Percentiles rank a stretch among this genome's conserved stretches.
Conservation (phyloP, 2,888 invertebrate species). For the Philereme vetulata region DNA sequence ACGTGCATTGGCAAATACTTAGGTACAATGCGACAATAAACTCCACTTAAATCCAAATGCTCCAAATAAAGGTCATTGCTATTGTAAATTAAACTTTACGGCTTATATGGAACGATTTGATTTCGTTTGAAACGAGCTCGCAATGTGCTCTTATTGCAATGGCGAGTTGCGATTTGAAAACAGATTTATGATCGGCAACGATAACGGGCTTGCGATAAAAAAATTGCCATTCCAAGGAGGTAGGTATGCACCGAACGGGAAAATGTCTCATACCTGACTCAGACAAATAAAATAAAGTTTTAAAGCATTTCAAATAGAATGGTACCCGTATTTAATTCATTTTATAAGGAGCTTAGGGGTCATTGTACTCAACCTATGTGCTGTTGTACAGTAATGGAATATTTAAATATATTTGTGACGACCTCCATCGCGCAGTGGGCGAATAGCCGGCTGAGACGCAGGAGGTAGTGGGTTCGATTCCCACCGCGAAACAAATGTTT, state of each 20-base stretch:
- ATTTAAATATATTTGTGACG: no score
- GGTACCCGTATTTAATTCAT: no score
- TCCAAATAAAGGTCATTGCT: conserved; percentile 58
- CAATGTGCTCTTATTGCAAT: conserved; percentile 64
- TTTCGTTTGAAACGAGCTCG: conserved; percentile 53
- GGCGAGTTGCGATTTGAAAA: conserved; percentile 82
- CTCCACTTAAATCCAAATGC: conserved; percentile 62
- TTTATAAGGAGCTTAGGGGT: no score
- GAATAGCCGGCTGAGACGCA: no score
- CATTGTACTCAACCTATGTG: no score
- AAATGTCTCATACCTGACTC: conserved; percentile 25
- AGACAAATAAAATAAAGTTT: conserved; percentile 7
- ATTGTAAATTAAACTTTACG: conserved; percentile 71
- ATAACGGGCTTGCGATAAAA: conserved; percentile 83
- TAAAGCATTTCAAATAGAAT: background rate
- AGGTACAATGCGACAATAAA: conserved; percentile 79
- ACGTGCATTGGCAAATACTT: conserved; percentile 83
- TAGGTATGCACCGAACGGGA: conserved; percentile 36
- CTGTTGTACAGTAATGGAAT: no score
- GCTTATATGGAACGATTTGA: conserved; percentile 53
- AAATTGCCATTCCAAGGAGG: conserved; percentile 71
- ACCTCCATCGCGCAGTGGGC: no score
- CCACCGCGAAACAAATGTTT: no score
- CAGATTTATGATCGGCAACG: conserved; percentile 82
- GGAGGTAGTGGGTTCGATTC: no score